A percentile compares a stretch with the other conserved stretches of the same genome.
Evolutionary conservation across 2,888 invertebrate genomes (phyloP).

Genomic region (Podabrus alpinus): DNA sequence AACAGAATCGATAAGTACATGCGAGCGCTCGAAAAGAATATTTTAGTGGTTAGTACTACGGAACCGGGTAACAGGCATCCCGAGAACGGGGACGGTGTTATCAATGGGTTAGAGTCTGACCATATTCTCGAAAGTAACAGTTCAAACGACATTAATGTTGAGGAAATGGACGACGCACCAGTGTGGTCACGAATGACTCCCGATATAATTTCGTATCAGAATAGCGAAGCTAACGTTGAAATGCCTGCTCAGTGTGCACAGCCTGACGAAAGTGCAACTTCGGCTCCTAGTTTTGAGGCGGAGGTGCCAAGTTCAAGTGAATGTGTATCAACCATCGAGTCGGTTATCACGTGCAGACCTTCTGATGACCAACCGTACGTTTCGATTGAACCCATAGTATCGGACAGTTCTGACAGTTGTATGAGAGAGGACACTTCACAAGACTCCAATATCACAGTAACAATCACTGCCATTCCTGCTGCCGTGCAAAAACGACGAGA

Average conservation of each 20-base stretch:
- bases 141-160: constrained; percentile 61
- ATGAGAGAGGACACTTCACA: constrained; percentile 30
- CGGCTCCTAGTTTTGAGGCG: constrained; percentile 29
- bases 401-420: constrained; percentile 37
- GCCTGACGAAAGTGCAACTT: constrained; percentile 27
- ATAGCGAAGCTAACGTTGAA: constrained; percentile 45
- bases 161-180: constrained; percentile 62
- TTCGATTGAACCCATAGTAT: constrained; percentile 41
- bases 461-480: constrained; percentile 43
- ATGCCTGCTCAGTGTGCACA: constrained; percentile 30
- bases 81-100: constrained; percentile 69
- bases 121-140: constrained; percentile 57
- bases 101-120: constrained; percentile 66
- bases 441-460: constrained; percentile 36
- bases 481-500: constrained; percentile 44
- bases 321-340: constrained; percentile 33
- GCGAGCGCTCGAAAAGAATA: constrained; percentile 94
- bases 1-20: constrained; percentile 95
- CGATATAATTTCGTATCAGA: constrained; percentile 40
- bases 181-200: constrained; percentile 40
- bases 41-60: constrained; percentile 80
- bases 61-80: constrained; percentile 69
- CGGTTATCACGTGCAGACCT: constrained; percentile 39
- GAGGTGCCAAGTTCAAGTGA: constrained; percentile 10
- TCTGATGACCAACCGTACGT: constrained; percentile 40